Evolutionary conservation across 2,797 vertebrate species (phyloP), one percentile per base, ranked within the genome.

Genomic region (Lithobates pipiens): DNA sequence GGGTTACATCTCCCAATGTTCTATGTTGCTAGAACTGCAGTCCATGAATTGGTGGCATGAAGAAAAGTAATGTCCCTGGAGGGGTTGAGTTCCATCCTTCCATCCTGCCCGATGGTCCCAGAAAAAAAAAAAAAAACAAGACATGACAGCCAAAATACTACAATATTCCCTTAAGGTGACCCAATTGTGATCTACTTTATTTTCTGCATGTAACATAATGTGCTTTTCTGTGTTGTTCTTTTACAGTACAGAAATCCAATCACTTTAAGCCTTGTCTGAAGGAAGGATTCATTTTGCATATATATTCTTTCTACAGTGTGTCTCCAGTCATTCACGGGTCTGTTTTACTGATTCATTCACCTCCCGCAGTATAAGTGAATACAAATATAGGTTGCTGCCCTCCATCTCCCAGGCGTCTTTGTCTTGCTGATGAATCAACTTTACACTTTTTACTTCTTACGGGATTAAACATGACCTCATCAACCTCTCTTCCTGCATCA

Each of bases 391-490:
- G 78, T 80, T 71, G 9, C 68, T 71, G 78, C 29, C 78, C 78
- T 54, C 78, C 68, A 80, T 80, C 65, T 69, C 36, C n/a, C 25
- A 7, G 65, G n/a, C 18, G 77, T 50, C 78, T 80, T 80, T 80
- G 78, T 71, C 68, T 71, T 72, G 78, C 78, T 80, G 78, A 80
- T 80, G 78, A 80, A 80, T 80, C 78, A 80, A 71, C 78, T 80
- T 80, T 80, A 71, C 68, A 80, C 44, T 80, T 71, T 57, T 80
- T 80, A 71, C 63, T 80, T 71, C 68, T 80, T 71, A 57, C 16
- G 78, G 78, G 78, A 80, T 80, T 80, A 80, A 71, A 71, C 46
- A 69, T 44, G 78, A 80, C 78, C 78, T 57, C 78, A 71, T 80
- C 78, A 71, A 57, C 67, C 68, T 70, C 44, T 71, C 54, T 57